These are phyloP conservation scores for Phallusia fumigata DNA, from an alignment of 23 tunicate genomes.

Conservation along the genomic window DNA sequence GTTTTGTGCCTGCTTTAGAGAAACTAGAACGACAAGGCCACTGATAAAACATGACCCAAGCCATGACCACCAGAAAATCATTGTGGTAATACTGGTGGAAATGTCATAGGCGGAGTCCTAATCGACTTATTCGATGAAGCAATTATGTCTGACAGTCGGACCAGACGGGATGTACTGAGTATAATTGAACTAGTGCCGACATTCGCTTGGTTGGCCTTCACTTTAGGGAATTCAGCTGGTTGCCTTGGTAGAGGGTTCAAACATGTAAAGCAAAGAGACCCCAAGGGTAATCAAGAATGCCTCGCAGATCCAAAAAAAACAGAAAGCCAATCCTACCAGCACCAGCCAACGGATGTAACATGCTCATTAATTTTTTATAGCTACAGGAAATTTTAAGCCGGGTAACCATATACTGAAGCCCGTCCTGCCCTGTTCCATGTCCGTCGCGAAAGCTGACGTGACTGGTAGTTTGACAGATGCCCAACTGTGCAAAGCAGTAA, in stretches of 20 bases:
- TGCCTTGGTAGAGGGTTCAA: neutral
- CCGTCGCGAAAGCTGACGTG: neutral
- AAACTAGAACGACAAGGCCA: too few relatives aligned
- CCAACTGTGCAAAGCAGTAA: too few relatives aligned
- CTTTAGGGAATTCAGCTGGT: neutral
- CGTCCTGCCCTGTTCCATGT: too few relatives aligned
- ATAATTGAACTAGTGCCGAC: neutral
- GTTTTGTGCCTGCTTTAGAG: too few relatives aligned
- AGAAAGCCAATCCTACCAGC: neutral
- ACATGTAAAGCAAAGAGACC: neutral
- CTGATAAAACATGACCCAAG: too few relatives aligned
- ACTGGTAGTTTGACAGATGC: neutral
- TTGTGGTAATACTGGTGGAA: neutral
- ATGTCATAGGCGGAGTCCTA: neutral
- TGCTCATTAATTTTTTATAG: slow-evolving; percentile 8
- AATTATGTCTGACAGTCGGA: neutral
- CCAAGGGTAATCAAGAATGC: neutral
- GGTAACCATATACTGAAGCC: neutral
- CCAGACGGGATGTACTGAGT: neutral
- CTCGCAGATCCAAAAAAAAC: neutral
- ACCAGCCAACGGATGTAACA: neutral
- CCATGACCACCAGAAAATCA: too few relatives aligned
- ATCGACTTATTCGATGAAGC: neutral
- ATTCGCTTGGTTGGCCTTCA: neutral
- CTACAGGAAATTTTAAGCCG: neutral